Base-by-base conservation (phyloP, 1,140 invertebrate genomes). In the Plutomurus gul region DNA sequence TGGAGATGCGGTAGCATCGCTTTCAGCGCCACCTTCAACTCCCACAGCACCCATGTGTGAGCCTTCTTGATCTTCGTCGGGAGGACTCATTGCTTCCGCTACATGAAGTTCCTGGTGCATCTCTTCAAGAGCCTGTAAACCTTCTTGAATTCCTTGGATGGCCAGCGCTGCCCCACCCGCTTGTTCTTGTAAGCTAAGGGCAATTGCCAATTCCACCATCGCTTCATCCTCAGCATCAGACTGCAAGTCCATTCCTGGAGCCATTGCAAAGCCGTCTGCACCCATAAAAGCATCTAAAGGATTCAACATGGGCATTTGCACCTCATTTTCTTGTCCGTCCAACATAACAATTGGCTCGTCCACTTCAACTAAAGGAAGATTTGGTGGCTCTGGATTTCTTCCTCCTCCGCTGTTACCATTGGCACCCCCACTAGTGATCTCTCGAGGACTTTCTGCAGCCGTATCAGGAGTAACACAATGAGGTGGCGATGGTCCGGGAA, bases 181-280 rank as follows among this genome's bases (percentile, higher is more conserved):
- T 78, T 92, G 90, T 74, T 87, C 95, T 86, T 98, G 95, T 4
- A 99, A 88, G 83, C 95, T 97, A 0, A 98, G 88, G 0, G 96
- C 96, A 82, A 99, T 98, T 1, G 96, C 96, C 77, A 99, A 89
- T 87, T 98, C 95, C 25, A 98, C 94, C 92, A 98, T 98, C 0
- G 95, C 93, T 86, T 98, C 96, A 86, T 98, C 96, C 85, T 97
- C 95, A 4, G 94, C 94, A 87, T 97, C 95, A 6, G 94, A 92
- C 16, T 94, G 94, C 27, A 97, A 91, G 84, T 96, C 95, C 0
- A 96, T 87, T n/a, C 96, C 86, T 1, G 92, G 91, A 10, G 56
- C 65, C 70, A 72, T 40, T 27, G 36, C 70, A 75, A 84, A 81
- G 0, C 84, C 84, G 16, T 85, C 86, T 20, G 87, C 87, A 25